phyloP scores from a whole-genome alignment of 2,797 vertebrate species.

The Alosa sapidissima region DNA sequence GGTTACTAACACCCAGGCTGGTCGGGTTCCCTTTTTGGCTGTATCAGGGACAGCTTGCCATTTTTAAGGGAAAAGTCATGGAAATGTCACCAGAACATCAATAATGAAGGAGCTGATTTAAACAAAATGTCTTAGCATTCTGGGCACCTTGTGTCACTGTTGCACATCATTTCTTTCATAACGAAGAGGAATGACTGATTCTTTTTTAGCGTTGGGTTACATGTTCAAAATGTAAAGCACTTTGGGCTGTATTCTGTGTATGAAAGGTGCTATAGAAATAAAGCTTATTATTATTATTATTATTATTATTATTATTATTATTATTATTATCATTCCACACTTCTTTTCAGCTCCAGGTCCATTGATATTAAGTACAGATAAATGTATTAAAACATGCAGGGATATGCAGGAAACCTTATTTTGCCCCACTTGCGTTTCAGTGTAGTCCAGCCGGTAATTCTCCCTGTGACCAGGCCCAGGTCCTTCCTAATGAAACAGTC shows the following conservation, averaged over 20 bases:
- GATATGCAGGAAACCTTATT: no score
- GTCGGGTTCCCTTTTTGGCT: not conserved
- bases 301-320: no score
- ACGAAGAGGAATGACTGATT: no score
- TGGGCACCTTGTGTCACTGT: not conserved
- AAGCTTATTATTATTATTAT: no score
- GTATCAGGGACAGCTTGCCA: not conserved
- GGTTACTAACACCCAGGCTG: not conserved
- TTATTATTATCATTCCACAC: no score
- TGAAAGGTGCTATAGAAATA: no score
- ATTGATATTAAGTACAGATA: no score
- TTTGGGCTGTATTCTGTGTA: no score
- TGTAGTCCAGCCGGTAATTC: constrained; percentile 57
- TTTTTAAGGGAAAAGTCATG: not conserved
- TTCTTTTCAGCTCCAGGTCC: not conserved
- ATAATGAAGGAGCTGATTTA: not conserved
- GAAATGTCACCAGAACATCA: not conserved
- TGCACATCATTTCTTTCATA: not conserved
- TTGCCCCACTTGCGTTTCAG: constrained; percentile 43
- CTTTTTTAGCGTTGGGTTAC: no score
- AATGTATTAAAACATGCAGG: no score
- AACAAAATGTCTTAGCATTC: no score
- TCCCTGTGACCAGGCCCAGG: constrained; percentile 48
- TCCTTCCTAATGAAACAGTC: constrained; percentile 41
- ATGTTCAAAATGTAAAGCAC: no score